Conservation (phyloP, 2,113 vertebrate genomes). For the Alosa alosa region DNA sequence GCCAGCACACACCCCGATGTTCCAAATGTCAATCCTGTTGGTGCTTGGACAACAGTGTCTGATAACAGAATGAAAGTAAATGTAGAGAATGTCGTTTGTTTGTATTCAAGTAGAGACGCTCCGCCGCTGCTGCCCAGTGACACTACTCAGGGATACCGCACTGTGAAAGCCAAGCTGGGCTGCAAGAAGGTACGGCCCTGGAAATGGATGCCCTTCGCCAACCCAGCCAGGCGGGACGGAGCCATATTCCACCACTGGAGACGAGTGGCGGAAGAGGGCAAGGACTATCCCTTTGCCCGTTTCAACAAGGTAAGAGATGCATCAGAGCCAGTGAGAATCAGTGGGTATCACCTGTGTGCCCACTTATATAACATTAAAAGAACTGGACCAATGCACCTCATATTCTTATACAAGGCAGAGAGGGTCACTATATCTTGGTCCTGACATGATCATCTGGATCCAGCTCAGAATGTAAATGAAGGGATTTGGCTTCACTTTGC, state of each 20-base stretch:
- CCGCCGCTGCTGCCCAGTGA: constrained; percentile 94
- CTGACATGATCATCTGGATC: no score
- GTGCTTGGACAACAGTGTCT: neutral
- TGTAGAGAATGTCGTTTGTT: neutral
- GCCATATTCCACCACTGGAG: constrained; percentile 98
- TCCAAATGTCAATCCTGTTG: neutral
- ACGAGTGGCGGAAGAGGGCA: constrained; percentile 92
- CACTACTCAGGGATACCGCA: constrained; percentile 95
- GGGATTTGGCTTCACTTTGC: no score
- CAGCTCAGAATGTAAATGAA: no score
- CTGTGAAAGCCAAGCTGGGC: constrained; percentile 95
- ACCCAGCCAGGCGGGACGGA: constrained; percentile 93
- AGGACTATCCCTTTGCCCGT: constrained; percentile 96
- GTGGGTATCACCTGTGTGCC: neutral
- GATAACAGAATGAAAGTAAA: neutral
- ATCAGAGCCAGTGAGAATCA: neutral
- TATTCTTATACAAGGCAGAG: no score
- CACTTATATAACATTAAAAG: no score
- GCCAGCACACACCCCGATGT: neutral
- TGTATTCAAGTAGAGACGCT: constrained; percentile 78
- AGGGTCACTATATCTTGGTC: no score
- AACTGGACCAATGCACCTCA: no score
- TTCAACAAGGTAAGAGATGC: constrained; percentile 88
- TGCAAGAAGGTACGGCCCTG: constrained; percentile 97
- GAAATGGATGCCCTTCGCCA: constrained; percentile 99